Conservation (phyloP, 1,140 invertebrate species). For the Tenebrio molitor region DNA sequence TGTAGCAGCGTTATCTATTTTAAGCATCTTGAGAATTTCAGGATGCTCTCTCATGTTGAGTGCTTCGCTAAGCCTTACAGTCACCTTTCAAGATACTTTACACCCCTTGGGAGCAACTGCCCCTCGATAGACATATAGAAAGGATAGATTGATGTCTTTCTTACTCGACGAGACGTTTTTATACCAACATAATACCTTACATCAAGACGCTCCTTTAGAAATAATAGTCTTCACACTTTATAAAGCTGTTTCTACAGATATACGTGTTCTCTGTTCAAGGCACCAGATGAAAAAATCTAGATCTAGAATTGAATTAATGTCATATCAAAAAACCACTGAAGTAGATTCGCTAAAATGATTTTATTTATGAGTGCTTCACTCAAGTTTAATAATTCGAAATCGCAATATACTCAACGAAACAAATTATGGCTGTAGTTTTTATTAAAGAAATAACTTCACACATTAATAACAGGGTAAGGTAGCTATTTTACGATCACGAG, state of each 20-base stretch:
- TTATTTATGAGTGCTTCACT: no score
- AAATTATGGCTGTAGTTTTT: not conserved
- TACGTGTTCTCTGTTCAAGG: not conserved
- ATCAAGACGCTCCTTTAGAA: conserved; percentile 21
- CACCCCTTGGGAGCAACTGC: conserved; percentile 30
- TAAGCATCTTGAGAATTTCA: conserved; percentile 26
- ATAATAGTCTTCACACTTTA: conserved; percentile 30
- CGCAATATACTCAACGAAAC: not conserved
- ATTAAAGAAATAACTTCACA: not conserved
- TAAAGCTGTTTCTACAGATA: no score
- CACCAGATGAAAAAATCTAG: not conserved
- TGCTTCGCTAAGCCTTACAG: conserved; percentile 33
- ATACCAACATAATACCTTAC: conserved; percentile 34
- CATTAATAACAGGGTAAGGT: not conserved
- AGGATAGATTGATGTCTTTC: conserved; percentile 43
- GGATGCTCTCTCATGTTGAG: conserved; percentile 30
- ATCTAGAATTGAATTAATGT: not conserved
- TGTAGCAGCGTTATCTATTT: conserved; percentile 15
- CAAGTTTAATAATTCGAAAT: no score
- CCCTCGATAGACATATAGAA: conserved; percentile 38
- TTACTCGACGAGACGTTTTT: conserved; percentile 33
- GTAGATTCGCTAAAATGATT: no score
- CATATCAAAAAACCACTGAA: no score
- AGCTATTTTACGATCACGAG: not conserved
- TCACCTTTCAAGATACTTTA: conserved; percentile 32